A percentile compares a stretch with the other conserved stretches of the same genome.
These are phyloP conservation scores for Lomographa bimaculata DNA, from an alignment of 2,888 invertebrate genomes.

Conservation along the genomic window DNA sequence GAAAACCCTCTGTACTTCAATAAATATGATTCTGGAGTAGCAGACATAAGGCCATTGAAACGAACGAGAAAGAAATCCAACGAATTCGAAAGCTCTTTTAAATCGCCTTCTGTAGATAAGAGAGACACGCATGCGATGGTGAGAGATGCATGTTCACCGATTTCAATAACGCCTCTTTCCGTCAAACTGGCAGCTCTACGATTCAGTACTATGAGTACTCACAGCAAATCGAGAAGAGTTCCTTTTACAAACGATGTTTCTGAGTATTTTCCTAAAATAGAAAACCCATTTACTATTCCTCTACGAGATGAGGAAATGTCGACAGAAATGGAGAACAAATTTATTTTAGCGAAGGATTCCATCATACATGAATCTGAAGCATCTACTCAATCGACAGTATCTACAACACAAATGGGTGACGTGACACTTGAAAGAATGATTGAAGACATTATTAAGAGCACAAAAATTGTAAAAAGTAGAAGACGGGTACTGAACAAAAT, in stretches of 20 bases:
- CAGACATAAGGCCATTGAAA: slow-evolving; percentile 68
- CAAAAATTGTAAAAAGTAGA: slow-evolving; percentile 74
- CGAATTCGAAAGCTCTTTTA: slow-evolving; percentile 75
- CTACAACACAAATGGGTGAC: slow-evolving; percentile 81
- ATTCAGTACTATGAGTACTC: slow-evolving; percentile 79
- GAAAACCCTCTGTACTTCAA: slow-evolving; percentile 80
- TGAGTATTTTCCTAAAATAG: slow-evolving; percentile 79
- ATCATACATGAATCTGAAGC: slow-evolving; percentile 56
- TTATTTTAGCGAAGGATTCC: slow-evolving; percentile 66
- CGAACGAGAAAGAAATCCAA: slow-evolving; percentile 74
- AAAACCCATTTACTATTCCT: slow-evolving; percentile 63
- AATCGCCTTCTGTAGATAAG: slow-evolving; percentile 73
- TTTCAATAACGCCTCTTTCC: slow-evolving; percentile 84
- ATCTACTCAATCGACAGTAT: slow-evolving; percentile 58
- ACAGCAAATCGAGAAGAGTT: slow-evolving; percentile 60
- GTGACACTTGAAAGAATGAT: slow-evolving; percentile 84
- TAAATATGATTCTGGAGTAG: slow-evolving; percentile 57
- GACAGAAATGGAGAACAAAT: slow-evolving; percentile 79
- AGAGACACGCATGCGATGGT: slow-evolving; percentile 66
- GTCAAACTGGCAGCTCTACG: slow-evolving; percentile 82
- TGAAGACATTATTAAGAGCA: slow-evolving; percentile 85
- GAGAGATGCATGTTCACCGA: slow-evolving; percentile 74
- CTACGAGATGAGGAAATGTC: slow-evolving; percentile 73
- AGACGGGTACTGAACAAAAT: slow-evolving; percentile 60
- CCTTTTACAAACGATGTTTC: slow-evolving; percentile 68